These are phyloP conservation scores for Bemisia tabaci DNA, from an alignment of 1,140 invertebrate genomes.

Conservation along the genomic window DNA sequence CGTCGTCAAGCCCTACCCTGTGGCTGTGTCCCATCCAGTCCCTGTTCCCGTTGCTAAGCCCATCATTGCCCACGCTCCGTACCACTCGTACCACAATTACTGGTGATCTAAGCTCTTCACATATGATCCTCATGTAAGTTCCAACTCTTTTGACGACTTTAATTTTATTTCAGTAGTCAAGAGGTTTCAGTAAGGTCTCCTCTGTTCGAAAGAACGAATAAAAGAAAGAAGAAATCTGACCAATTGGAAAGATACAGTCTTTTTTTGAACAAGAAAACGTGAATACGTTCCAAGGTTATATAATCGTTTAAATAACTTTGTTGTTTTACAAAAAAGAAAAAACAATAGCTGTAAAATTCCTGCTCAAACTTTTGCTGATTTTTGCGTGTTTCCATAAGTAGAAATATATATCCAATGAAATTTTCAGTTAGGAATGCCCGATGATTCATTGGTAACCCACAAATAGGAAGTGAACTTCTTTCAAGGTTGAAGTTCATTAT, in stretches of 20 bases:
- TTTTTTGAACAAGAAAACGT: neutral
- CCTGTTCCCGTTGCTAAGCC: neutral
- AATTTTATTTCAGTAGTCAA: neutral
- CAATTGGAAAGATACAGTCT: neutral
- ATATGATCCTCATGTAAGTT: neutral
- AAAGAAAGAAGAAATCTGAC: no score
- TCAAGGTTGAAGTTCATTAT: no score
- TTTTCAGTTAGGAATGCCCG: no score
- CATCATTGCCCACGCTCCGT: neutral
- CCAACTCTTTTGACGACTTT: neutral
- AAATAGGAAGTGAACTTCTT: no score
- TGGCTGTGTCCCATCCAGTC: slow-evolving; percentile 4
- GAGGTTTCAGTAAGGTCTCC: no score
- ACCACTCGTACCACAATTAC: neutral
- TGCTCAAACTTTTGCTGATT: no score
- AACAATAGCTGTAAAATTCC: no score
- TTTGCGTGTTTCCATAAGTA: no score
- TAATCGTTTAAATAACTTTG: neutral
- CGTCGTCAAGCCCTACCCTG: slow-evolving; percentile 8
- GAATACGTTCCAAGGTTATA: neutral
- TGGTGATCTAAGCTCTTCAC: neutral
- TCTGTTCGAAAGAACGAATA: no score
- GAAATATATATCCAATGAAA: no score
- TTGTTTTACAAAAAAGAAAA: no score
- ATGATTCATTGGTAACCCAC: no score